phyloP scores from a whole-genome alignment of 2,888 invertebrate genomes.

The Drosophila atripex region DNA sequence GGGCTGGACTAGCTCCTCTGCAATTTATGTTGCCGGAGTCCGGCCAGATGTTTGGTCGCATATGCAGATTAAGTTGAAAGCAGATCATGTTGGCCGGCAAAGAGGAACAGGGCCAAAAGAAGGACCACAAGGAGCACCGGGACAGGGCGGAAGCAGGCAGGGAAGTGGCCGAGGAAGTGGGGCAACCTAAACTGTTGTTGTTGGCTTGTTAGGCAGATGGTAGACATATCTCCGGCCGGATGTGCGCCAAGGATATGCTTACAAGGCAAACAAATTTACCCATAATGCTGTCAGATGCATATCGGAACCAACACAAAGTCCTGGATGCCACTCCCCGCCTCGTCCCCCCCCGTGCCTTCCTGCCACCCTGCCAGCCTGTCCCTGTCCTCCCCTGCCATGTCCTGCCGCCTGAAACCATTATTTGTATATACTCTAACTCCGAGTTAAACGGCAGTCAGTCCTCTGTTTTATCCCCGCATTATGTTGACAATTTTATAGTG shows the following conservation, averaged over 20 bases:
- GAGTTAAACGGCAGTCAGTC: conserved; percentile 10
- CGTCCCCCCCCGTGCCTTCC: neutral
- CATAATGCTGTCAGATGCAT: conserved; percentile 56
- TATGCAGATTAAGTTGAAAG: conserved; percentile 46
- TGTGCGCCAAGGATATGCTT: conserved; percentile 52
- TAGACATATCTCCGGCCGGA: conserved; percentile 48
- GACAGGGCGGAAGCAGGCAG: neutral
- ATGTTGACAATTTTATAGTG: neutral
- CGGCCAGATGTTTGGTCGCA: conserved; percentile 39
- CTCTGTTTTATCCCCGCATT: conserved; percentile 2
- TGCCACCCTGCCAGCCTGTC: neutral
- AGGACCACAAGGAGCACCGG: neutral
- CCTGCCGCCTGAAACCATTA: conserved; percentile 17
- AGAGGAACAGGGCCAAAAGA: neutral
- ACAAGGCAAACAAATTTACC: conserved; percentile 54
- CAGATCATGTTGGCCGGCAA: conserved; percentile 28
- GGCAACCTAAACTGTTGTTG: conserved; percentile 37
- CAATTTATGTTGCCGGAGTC: conserved; percentile 35
- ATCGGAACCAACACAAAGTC: conserved; percentile 17
- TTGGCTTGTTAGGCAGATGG: conserved; percentile 48
- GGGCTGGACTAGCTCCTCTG: conserved; percentile 8
- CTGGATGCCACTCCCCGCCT: neutral
- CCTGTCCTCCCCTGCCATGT: neutral
- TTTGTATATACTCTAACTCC: conserved; percentile 27
- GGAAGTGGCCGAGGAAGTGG: conserved; percentile 10